Base-by-base conservation (phyloP, 1,140 invertebrate genomes). In the Drosophila ananassae region DNA sequence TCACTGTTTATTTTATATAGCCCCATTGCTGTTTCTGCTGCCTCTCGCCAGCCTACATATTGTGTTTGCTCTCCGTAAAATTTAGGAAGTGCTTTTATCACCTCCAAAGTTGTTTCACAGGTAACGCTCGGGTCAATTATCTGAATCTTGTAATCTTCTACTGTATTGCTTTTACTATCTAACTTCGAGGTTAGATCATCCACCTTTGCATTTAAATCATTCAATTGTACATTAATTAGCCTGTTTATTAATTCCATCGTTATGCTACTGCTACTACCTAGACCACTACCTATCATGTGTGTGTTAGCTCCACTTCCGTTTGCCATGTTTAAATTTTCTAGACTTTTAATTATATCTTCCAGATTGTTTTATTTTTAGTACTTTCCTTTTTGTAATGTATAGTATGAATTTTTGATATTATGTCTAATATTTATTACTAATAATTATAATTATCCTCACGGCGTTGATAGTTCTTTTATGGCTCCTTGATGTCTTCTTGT, bases 41-140 rank as follows among this genome's bases (percentile, higher is more conserved):
- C 54, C 44, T 57, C 13, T 22, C 54, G 46, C 39, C 13, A 57
- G 3, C 17, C 55, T n/a, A 57, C 55, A 30, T 46, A 57, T 56
- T 56, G 37, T 21, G 39, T 30, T 56, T 7, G 39, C 28, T 56
- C 41, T 8, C 25, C 9, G 3, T 39, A 9, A 7, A 57, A 46
- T 8, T 57, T 57, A 21, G 13, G 54, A 30, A 22, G n/a, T 1
- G 39, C 30, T 53, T 53, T 53, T 22, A 50, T 3, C 5, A 50
- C 24, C 24, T 54, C 21, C 2, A 54, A 32, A 2, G 21, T 54
- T 3, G 32, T 37, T 0, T 54, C 32, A 17, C 52, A 37, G 8
- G 37, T 41, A 12, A 56, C 3, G 7, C 2, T 10, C 28, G 37
- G 54, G 54, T 56, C 34, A 3, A 39, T 22, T 37, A 10, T 1